Evolutionary conservation across 2,797 vertebrate genomes (phyloP), one percentile per base, ranked within the genome.

Genomic region (Acestrorhynchus altus): DNA sequence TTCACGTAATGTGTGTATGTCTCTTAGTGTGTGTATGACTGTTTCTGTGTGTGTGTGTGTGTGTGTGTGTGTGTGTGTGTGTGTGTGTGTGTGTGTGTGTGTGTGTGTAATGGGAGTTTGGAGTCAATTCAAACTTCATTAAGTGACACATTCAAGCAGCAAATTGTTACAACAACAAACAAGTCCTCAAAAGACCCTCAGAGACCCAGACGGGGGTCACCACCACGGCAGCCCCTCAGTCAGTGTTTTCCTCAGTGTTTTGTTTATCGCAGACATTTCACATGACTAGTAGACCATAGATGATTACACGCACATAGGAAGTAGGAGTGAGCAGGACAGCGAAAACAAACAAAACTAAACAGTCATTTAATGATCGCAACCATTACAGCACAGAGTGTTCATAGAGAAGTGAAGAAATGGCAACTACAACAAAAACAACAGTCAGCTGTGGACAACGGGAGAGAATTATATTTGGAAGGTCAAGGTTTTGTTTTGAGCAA

Each of bases 81-180:
- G 85, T 86, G 87, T 83, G 84, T 11, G 2, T 56, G 5, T 26
- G 56, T 57, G 13, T 57, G 13, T 11, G 2, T 56, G 5, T 26
- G 56, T 57, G 13, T 57, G 13, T 78, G 39, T 60, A 42, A 68
- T 86, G 81, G 49, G 86, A 80, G 85, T 86, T 88, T 83, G 84
- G 84, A 86, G 87, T 85, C 84, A 60, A 60, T 79, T 83, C 81
- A 54, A 73, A 85, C 79, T 81, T 83, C 83, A 89, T 83, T 88
- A 86, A 86, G 44, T 24, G 74, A 81, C 73, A 75, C 85, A 81
- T 87, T 91, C 85, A 83, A 80, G 47, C 39, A 72, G 54, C 11
- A 56, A 65, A 61, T 87, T 88, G 87, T 92, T 84, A 89, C 82
- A 82, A 84, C 87, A 91, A 83, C 83, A 83, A 87, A 76, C 70